Conservation (phyloP, 2,888 invertebrate genomes). For the Platycnemis pennipes region DNA sequence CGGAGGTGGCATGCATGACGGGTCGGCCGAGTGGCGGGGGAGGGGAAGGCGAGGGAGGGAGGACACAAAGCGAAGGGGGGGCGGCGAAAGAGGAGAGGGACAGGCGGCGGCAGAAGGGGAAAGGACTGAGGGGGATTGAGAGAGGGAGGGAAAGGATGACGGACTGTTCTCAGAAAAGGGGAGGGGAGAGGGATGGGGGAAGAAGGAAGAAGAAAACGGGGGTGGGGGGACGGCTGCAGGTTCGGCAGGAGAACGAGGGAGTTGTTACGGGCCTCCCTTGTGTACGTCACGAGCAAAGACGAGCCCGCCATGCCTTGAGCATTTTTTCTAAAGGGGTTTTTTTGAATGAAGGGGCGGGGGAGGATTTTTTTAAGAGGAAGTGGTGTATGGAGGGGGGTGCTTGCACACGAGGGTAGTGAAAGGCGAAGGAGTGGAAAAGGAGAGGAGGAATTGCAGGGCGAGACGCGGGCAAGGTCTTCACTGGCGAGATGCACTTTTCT, state of each 20-base stretch:
- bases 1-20: conserved; percentile 60
- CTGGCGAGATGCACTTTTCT: background rate
- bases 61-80: conserved; percentile 73
- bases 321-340: background rate
- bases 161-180: background rate
- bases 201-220: background rate
- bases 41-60: conserved; percentile 69
- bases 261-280: too few relatives aligned
- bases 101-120: conserved; percentile 58
- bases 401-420: background rate
- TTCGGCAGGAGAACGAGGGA: background rate
- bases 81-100: conserved; percentile 70
- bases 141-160: conserved; percentile 6
- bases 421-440: background rate
- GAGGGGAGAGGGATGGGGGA: background rate
- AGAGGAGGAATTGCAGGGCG: background rate
- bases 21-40: conserved; percentile 51
- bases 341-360: background rate
- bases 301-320: background rate
- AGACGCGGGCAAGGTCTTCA: conserved; percentile 31
- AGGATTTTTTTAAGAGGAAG: too few relatives aligned
- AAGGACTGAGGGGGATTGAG: background rate
- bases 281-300: background rate
- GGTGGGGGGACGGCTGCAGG: background rate
- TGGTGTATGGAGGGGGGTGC: background rate